Base-by-base conservation (phyloP, 2,888 invertebrate genomes). In the Pemphredon lugubris region DNA sequence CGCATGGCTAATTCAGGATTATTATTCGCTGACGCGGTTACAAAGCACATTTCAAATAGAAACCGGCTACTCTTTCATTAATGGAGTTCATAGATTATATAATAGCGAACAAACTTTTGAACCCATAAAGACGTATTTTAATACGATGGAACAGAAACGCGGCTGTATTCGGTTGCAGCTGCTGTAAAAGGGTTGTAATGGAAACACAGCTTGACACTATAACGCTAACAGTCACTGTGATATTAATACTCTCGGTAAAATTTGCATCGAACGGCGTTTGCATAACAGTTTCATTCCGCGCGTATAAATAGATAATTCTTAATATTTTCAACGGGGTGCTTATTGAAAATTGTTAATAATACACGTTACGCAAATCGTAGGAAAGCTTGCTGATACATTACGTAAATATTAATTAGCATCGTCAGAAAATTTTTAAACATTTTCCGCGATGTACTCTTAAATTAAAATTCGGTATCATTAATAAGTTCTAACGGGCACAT, bases 91-190 rank as follows among this genome's bases (percentile, higher is more conserved):
- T 45, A 51, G 59, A 61, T 64, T 53, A 48, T 64, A 53, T 53
- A 59, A 71, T 73, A 72, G 54, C 32, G 61, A 75, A 51, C 60
- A 60, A 67, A 64, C 63, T 67, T 60, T 67, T 63, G 53, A 45
- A 68, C 51, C 53, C 71, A 67, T 71, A 63, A 67, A 67, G 57
- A 67, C 71, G 67, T 57, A 54, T 60, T 71, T 68, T 63, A 68
- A 57, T 59, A 57, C 57, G 57, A 63, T 63, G 64, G 44, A 64
- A 63, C 45, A 47, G 69, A 57, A 60, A 65, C 47, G 51, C 45
- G 44, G 44, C 26, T 34, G 34, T 26, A 42, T 20, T 30, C 37
- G 39, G 16, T 20, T 40, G 37, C 39, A 51, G 11, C 13, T 26
- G 18, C 30, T 13, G 26, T 39, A 51, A 26, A 16, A 53, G 45